phyloP scores from a whole-genome alignment of 2,888 invertebrate genomes.

The Tenodera sinensis region DNA sequence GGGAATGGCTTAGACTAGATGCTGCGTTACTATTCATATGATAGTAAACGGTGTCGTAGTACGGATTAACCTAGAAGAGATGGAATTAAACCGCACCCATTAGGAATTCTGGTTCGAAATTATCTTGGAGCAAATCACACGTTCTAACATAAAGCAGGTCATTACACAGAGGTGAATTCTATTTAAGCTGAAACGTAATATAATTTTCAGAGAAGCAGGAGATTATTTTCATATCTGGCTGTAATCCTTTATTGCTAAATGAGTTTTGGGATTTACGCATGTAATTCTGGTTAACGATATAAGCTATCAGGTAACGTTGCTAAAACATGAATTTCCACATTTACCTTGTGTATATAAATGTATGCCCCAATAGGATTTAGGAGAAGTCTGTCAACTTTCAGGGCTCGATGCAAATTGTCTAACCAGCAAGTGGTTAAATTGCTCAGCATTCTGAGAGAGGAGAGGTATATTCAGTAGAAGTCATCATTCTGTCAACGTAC shows the following conservation, averaged over 20 bases:
- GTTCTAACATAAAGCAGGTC: background rate
- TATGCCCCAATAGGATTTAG: background rate
- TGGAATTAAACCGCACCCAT: background rate
- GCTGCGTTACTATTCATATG: background rate
- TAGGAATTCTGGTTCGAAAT: background rate
- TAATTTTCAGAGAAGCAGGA: background rate
- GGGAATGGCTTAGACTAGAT: too few species aligned
- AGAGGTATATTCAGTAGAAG: background rate
- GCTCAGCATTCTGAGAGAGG: background rate
- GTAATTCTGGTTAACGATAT: background rate
- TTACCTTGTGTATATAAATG: background rate
- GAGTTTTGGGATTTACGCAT: background rate
- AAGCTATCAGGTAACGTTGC: background rate
- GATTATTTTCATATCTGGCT: background rate
- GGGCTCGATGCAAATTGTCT: background rate
- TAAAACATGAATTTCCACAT: background rate
- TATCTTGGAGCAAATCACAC: background rate
- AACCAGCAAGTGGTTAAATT: background rate
- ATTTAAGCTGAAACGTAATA: background rate
- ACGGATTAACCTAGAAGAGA: background rate
- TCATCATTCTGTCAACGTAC: background rate
- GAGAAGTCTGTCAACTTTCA: background rate
- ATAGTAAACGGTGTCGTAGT: background rate
- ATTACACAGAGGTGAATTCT: background rate
- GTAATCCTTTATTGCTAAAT: background rate